phyloP scores from a whole-genome alignment of 1,140 invertebrate species.

The Agrilus planipennis region DNA sequence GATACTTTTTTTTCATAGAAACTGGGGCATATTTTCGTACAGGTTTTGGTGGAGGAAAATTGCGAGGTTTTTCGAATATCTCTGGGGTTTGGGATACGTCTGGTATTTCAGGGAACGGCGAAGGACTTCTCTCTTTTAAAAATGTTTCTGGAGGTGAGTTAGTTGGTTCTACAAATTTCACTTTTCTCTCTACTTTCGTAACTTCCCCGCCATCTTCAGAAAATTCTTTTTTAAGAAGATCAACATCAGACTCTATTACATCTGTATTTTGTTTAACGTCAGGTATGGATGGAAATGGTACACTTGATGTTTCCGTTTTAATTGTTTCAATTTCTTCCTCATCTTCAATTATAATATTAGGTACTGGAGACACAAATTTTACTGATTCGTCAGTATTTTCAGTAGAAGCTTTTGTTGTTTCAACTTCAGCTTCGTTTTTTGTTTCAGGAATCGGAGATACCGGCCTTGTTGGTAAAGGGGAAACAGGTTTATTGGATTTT shows the following conservation, averaged over 20 bases:
- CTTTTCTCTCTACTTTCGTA: not conserved
- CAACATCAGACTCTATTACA: slow-evolving; percentile 24
- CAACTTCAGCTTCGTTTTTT: too few relatives aligned
- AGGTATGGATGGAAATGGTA: slow-evolving; percentile 23
- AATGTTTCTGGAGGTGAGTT: not conserved
- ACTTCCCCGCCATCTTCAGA: slow-evolving; percentile 5
- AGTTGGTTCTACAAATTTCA: not conserved
- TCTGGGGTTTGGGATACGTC: slow-evolving; percentile 19
- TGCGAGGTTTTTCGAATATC: slow-evolving; percentile 11
- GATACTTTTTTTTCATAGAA: slow-evolving; percentile 18
- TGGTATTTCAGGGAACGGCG: slow-evolving; percentile 19
- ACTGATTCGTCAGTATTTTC: not conserved
- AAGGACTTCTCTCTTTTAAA: not conserved
- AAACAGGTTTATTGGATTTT: slow-evolving; percentile 16
- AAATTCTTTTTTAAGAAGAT: slow-evolving; percentile 14
- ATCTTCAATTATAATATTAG: slow-evolving; percentile 22
- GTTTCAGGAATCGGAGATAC: slow-evolving; percentile 1
- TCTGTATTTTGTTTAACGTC: slow-evolving; percentile 28
- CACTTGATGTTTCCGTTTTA: too few relatives aligned
- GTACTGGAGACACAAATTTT: slow-evolving; percentile 19
- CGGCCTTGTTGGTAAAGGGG: slow-evolving; percentile 9
- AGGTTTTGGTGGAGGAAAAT: slow-evolving; percentile 14
- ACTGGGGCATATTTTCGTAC: slow-evolving; percentile 14
- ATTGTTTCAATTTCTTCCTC: slow-evolving; percentile 14
- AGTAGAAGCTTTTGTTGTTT: not conserved